These are phyloP conservation scores for Parambassis ranga DNA, from an alignment of 2,797 vertebrate genomes.

Conservation along the genomic window DNA sequence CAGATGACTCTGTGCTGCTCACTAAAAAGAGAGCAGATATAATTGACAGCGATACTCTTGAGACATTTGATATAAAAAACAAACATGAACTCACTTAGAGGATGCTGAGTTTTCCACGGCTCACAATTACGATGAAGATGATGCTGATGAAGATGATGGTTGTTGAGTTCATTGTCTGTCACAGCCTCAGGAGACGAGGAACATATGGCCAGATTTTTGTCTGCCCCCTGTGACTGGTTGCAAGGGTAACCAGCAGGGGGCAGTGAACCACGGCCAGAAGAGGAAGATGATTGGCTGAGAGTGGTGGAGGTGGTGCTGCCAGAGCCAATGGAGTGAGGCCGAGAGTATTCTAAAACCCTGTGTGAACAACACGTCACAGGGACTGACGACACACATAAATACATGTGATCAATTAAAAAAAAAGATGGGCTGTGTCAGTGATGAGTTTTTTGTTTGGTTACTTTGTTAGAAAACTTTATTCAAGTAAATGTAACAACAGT, in stretches of 20 bases:
- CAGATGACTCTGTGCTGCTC: conserved; percentile 76
- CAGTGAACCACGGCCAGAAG: conserved; percentile 81
- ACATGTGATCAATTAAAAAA: conserved; percentile 41
- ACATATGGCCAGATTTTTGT: conserved; percentile 29
- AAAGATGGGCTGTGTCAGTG: conserved; percentile 2
- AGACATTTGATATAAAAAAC: not conserved
- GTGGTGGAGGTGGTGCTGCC: conserved; percentile 77
- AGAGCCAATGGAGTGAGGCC: conserved; percentile 81
- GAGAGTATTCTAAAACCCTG: conserved; percentile 68
- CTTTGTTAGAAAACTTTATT: not conserved
- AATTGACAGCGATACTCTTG: not conserved
- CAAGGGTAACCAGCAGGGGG: conserved; percentile 68
- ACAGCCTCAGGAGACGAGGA: conserved; percentile 46
- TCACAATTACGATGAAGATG: conserved; percentile 60
- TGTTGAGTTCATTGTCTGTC: conserved; percentile 69
- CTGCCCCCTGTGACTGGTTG: conserved; percentile 49
- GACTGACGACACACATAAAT: conserved; percentile 73
- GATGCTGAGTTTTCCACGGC: conserved; percentile 48
- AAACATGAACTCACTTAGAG: conserved; percentile 54
- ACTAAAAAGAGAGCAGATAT: conserved; percentile 42
- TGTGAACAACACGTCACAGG: conserved; percentile 76
- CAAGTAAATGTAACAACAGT: not conserved
- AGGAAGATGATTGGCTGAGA: conserved; percentile 80
- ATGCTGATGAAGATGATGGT: conserved; percentile 52
- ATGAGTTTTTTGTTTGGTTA: conserved; percentile 1